Conservation (phyloP, 2,888 invertebrate species). For the Apomyelois bistriatella region DNA sequence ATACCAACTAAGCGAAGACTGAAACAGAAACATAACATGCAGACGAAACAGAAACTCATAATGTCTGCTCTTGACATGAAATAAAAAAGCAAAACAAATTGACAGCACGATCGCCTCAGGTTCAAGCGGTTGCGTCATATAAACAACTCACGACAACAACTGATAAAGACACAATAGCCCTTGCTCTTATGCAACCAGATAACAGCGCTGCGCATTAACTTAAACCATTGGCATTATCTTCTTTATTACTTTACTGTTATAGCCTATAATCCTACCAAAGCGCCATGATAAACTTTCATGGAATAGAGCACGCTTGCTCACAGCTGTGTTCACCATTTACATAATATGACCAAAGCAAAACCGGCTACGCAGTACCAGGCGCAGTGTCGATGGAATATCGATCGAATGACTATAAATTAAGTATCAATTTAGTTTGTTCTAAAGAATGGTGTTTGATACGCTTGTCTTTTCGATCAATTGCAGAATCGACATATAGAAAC, state of each 20-base stretch:
- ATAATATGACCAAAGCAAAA: constrained; percentile 48
- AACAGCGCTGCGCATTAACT: constrained; percentile 54
- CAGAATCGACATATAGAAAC: constrained; percentile 29
- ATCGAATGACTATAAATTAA: constrained; percentile 29
- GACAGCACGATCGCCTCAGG: constrained; percentile 13
- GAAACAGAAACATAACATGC: not conserved
- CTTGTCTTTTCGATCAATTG: not conserved
- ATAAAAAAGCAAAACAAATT: constrained; percentile 19
- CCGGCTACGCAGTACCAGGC: constrained; percentile 26
- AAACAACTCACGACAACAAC: constrained; percentile 40
- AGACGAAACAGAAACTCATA: not conserved
- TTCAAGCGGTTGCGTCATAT: constrained; percentile 42
- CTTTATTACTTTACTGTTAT: constrained; percentile 28
- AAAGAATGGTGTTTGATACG: constrained; percentile 18
- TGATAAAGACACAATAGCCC: constrained; percentile 62
- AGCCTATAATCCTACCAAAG: constrained; percentile 30
- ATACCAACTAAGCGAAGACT: not conserved
- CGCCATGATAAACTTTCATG: constrained; percentile 28
- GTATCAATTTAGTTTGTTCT: constrained; percentile 28
- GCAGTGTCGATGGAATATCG: constrained; percentile 33
- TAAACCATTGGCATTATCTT: constrained; percentile 29
- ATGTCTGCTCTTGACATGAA: not conserved
- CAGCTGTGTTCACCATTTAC: constrained; percentile 64
- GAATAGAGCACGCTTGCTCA: constrained; percentile 36
- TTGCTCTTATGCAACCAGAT: constrained; percentile 68